Conservation (phyloP, 35 echinoderm and acorn worm genomes). For the Amphiura filiformis region DNA sequence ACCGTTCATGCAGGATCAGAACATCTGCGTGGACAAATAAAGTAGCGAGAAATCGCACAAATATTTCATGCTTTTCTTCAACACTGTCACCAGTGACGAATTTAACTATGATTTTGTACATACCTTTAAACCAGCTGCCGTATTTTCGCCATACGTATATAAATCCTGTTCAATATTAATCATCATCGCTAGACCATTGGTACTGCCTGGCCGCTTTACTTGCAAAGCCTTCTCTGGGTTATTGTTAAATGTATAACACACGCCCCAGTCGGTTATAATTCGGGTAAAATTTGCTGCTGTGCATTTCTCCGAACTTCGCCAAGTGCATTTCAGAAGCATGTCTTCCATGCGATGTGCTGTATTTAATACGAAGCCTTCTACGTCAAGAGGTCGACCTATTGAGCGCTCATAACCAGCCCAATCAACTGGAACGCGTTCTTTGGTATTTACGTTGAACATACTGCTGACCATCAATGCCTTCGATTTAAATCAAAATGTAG, state of each 20-base stretch:
- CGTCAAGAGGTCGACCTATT: background rate
- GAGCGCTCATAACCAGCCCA: background rate
- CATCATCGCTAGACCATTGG: conserved; percentile 26
- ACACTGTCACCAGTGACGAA: too few species aligned
- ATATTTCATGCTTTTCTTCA: too few species aligned
- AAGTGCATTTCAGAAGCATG: conserved; percentile 6
- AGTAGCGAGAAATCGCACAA: too few species aligned
- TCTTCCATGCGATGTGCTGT: background rate
- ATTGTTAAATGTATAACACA: conserved; percentile 49
- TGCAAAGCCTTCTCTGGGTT: background rate
- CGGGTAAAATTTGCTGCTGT: background rate
- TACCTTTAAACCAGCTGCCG: conserved; percentile 42
- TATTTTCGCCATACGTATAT: conserved; percentile 43
- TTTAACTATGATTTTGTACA: too few species aligned
- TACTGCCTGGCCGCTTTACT: conserved; percentile 27
- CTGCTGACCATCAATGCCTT: background rate
- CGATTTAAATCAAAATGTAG: too few species aligned
- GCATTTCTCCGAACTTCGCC: background rate
- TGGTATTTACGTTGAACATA: background rate
- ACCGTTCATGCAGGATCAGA: too few species aligned
- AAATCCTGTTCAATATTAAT: conserved; percentile 48
- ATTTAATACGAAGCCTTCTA: background rate
- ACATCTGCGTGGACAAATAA: too few species aligned
- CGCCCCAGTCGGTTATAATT: too few species aligned
- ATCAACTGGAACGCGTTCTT: background rate